A percentile compares a stretch with the other conserved stretches of the same genome.
These are phyloP conservation scores for Laticauda laticaudata DNA, from an alignment of 2,113 vertebrate species.

Conservation along the genomic window DNA sequence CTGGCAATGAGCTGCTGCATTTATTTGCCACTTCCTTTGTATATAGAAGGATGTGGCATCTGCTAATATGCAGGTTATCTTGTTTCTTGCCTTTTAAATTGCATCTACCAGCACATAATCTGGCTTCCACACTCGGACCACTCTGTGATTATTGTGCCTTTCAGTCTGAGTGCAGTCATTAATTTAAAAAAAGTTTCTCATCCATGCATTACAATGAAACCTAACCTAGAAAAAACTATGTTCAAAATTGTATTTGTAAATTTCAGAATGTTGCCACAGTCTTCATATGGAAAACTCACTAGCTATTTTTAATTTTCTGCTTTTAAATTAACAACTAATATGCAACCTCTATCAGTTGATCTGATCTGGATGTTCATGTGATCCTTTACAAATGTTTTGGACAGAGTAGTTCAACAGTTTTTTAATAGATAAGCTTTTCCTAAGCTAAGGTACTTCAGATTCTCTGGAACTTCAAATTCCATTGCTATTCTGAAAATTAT, in stretches of 20 bases:
- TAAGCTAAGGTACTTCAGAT: not conserved
- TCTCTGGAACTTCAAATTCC: not conserved
- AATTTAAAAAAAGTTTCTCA: not conserved
- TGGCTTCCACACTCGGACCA: not conserved
- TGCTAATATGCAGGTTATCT: not conserved
- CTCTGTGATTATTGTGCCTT: not conserved
- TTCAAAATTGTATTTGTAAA: not conserved
- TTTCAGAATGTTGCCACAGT: not conserved
- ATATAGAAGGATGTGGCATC: not conserved
- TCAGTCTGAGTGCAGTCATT: not conserved
- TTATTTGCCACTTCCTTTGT: not conserved
- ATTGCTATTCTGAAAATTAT: not conserved
- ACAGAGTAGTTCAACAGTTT: not conserved
- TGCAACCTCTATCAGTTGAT: not conserved
- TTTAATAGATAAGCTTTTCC: not conserved
- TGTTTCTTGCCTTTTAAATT: not conserved
- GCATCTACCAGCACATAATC: not conserved
- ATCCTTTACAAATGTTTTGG: not conserved
- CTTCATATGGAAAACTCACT: not conserved
- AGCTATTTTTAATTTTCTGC: constrained; percentile 1
- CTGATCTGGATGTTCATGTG: not conserved
- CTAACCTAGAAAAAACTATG: not conserved
- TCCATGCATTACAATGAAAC: not conserved
- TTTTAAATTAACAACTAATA: not conserved
- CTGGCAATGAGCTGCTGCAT: not conserved